Evolutionary conservation across 2,888 invertebrate genomes (phyloP).

Genomic region (Cerceris rybyensis): DNA sequence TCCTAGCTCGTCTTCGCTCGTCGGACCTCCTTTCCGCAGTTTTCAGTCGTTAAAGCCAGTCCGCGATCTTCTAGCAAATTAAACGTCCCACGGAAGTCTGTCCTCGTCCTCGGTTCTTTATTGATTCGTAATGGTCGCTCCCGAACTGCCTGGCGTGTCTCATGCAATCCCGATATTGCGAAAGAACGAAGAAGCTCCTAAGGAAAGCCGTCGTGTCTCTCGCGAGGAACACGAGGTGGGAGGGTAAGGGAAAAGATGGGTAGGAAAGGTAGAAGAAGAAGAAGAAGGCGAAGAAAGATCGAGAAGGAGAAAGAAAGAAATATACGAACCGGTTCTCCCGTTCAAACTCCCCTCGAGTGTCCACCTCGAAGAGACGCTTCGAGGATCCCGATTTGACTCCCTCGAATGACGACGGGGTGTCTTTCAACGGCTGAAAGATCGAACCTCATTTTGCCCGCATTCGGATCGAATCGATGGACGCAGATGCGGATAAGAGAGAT

Average conservation of each 20-base stretch:
- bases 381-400: constrained; percentile 41
- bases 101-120: constrained; percentile 57
- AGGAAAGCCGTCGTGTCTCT: constrained; percentile 11
- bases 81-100: constrained; percentile 73
- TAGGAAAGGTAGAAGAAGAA: not conserved
- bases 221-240: not conserved
- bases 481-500: constrained; percentile 1
- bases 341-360: constrained; percentile 18
- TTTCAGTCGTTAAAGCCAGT: constrained; percentile 56
- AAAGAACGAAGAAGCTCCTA: constrained; percentile 43
- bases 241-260: not conserved
- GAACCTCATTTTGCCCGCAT: constrained; percentile 14
- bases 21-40: constrained; percentile 42
- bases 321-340: constrained; percentile 50
- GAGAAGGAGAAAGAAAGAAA: constrained; percentile 5
- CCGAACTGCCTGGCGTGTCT: constrained; percentile 63
- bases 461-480: constrained; percentile 10
- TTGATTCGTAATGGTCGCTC: constrained; percentile 68
- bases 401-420: constrained; percentile 27
- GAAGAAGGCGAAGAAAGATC: not conserved
- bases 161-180: constrained; percentile 69
- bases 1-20: constrained; percentile 21
- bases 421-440: constrained; percentile 27
- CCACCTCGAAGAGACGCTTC: constrained; percentile 2
- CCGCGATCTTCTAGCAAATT: constrained; percentile 73